Percentiles rank a stretch among this genome's conserved stretches.
These are phyloP conservation scores for Parazoanthus atlanticus DNA, from an alignment of 92 coral and sea anemone genomes.

Conservation along the genomic window DNA sequence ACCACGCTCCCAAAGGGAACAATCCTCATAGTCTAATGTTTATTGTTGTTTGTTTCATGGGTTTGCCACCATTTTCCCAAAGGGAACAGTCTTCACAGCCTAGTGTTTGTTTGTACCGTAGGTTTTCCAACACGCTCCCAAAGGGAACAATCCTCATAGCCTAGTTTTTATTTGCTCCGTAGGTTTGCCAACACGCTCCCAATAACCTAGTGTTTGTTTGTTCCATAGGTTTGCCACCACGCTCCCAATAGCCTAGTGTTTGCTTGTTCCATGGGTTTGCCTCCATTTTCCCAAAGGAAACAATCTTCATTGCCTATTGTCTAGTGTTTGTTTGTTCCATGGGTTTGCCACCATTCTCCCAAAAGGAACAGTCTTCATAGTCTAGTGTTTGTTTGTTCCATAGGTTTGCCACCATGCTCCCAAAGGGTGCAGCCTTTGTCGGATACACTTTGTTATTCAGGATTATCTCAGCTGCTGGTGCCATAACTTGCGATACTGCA, in stretches of 20 bases:
- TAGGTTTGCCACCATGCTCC: not conserved
- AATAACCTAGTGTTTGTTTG: too few species aligned
- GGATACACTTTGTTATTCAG: not conserved
- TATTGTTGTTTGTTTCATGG: not conserved
- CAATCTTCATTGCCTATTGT: too few species aligned
- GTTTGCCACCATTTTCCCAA: not conserved
- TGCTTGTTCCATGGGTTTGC: not conserved
- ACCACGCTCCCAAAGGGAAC: not conserved
- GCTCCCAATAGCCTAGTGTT: not conserved
- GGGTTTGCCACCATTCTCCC: not conserved
- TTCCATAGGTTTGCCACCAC: too few species aligned
- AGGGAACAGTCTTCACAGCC: not conserved
- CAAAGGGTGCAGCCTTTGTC: not conserved
- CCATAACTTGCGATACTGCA: not conserved
- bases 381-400: not conserved
- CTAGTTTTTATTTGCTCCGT: not conserved
- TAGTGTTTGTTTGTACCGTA: not conserved
- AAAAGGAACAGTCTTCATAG: not conserved
- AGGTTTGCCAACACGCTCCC: not conserved
- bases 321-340: not conserved
- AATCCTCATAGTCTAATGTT: too few species aligned
- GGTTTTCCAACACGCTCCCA: not conserved
- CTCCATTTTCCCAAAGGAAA: not conserved
- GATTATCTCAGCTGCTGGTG: not conserved
- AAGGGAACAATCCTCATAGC: not conserved